phyloP scores from a whole-genome alignment of 2,797 vertebrate genomes.

The Sphenodon punctatus region DNA sequence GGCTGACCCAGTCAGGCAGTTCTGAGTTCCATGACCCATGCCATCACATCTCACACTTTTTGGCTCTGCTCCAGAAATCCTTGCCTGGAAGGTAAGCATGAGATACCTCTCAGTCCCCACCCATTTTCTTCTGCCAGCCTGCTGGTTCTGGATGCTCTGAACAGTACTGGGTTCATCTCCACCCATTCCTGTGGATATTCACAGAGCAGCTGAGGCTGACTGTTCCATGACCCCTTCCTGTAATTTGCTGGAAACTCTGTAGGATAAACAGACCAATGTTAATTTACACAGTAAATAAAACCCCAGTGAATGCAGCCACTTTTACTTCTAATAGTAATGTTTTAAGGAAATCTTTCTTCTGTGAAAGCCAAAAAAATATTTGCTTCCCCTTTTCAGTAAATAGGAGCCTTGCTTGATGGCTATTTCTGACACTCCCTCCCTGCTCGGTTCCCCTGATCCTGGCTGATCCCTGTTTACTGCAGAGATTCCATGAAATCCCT shows the following conservation, averaged over 20 bases:
- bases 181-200: too few species aligned
- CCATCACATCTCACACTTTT: too few species aligned
- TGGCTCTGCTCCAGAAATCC: too few species aligned
- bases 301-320: slow-evolving; percentile 51
- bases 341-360: slow-evolving; percentile 56
- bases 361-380: slow-evolving; percentile 47
- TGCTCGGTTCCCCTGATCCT: slow-evolving; percentile 48
- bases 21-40: too few species aligned
- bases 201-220: slow-evolving; percentile 66
- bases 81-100: too few species aligned
- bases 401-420: not conserved
- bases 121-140: too few species aligned
- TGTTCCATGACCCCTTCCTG: slow-evolving; percentile 68
- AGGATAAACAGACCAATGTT: slow-evolving; percentile 63
- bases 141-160: too few species aligned
- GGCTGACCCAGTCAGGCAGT: too few species aligned
- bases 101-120: too few species aligned
- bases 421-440: slow-evolving; percentile 28
- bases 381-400: slow-evolving; percentile 62
- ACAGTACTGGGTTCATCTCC: too few species aligned
- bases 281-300: slow-evolving; percentile 65
- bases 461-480: slow-evolving; percentile 57
- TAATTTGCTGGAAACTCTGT: slow-evolving; percentile 63
- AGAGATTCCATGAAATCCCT: slow-evolving; percentile 39
- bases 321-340: slow-evolving; percentile 68